A percentile compares a stretch with the other conserved stretches of the same genome.
These are phyloP conservation scores for Drosophila phalerata DNA, from an alignment of 2,888 invertebrate genomes.

Conservation along the genomic window DNA sequence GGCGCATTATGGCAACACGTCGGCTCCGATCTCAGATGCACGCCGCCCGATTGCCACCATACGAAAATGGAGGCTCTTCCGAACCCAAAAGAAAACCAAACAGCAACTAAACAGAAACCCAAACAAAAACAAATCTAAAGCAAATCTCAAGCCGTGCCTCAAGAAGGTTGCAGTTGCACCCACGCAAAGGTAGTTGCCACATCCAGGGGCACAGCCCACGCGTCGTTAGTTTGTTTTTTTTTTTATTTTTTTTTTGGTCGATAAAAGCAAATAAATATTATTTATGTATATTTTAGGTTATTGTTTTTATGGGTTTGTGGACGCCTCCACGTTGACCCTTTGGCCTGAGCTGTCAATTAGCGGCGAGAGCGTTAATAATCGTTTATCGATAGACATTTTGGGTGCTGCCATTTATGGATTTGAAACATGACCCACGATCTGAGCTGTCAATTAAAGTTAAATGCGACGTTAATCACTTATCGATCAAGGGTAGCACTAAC, in stretches of 20 bases:
- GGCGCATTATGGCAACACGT: slow-evolving; percentile 69
- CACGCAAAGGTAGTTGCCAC: slow-evolving; percentile 37
- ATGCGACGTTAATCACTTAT: too few relatives aligned
- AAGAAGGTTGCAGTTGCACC: slow-evolving; percentile 17
- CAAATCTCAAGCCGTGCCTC: not conserved
- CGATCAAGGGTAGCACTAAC: not conserved
- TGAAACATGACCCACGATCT: too few relatives aligned
- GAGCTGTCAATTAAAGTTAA: slow-evolving; percentile 2
- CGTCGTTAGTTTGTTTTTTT: slow-evolving; percentile 7
- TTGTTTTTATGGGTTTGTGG: slow-evolving; percentile 33
- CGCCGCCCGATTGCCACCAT: slow-evolving; percentile 63
- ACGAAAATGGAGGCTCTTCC: slow-evolving; percentile 22
- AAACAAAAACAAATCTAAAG: slow-evolving; percentile 1
- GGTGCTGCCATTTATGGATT: slow-evolving; percentile 4
- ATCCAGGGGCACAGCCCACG: slow-evolving; percentile 34
- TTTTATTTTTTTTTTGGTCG: slow-evolving; percentile 12
- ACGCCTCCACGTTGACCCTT: slow-evolving; percentile 36
- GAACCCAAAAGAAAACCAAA: slow-evolving; percentile 4
- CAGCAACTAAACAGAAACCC: not conserved
- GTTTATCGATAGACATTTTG: slow-evolving; percentile 25
- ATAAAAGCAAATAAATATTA: slow-evolving; percentile 66
- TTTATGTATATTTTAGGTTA: slow-evolving; percentile 57
- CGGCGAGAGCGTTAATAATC: slow-evolving; percentile 27
- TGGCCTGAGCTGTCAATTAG: slow-evolving; percentile 52
- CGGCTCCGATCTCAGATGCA: slow-evolving; percentile 66